Evolutionary conservation across 2,888 invertebrate species (phyloP), one percentile per base, ranked within the genome.

Genomic region (Acanthopleura granulata): DNA sequence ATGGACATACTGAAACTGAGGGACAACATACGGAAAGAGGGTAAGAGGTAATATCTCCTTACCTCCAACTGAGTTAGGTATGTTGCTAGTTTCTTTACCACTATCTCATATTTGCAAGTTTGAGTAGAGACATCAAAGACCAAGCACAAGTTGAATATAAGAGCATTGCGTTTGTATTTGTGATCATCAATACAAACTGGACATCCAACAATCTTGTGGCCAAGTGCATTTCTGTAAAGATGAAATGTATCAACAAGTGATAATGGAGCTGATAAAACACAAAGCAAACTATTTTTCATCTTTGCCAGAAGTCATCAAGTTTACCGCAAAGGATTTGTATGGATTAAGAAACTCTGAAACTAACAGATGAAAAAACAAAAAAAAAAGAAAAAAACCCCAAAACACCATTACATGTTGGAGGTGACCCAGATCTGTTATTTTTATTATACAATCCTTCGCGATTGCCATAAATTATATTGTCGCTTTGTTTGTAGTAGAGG

Each of bases 11-110:
- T n/a, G n/a, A n/a, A n/a, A n/a, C n/a, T n/a, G n/a, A n/a, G n/a
- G n/a, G n/a, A n/a, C n/a, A n/a, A n/a, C n/a, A n/a, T n/a, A n/a
- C n/a, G n/a, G n/a, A n/a, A n/a, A n/a, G n/a, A n/a, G n/a, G n/a
- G n/a, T 40, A 40, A 40, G 40, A 40, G 40, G 40, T 40, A 9
- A 40, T 40, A 57, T 66, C 25, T 12, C 70, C 75, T 69, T 81
- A 88, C 89, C 86, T 90, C 90, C 1, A 89, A 77, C 90, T 92
- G 92, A 86, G 94, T 94, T 89, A 98, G 92, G 91, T 97, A 98
- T 88, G 96, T 96, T 0, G 97, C 95, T 73, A 98, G 93, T 90
- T 98, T 98, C 87, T 95, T 96, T 0, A 98, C 96, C 14, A 98
- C 95, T 0, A 96, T 94, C 88, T 98, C 98, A 90, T 97, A 98